A percentile compares a stretch with the other conserved stretches of the same genome.
Evolutionary conservation across 1,140 invertebrate species (phyloP).

Genomic region (Zaprionus capensis): DNA sequence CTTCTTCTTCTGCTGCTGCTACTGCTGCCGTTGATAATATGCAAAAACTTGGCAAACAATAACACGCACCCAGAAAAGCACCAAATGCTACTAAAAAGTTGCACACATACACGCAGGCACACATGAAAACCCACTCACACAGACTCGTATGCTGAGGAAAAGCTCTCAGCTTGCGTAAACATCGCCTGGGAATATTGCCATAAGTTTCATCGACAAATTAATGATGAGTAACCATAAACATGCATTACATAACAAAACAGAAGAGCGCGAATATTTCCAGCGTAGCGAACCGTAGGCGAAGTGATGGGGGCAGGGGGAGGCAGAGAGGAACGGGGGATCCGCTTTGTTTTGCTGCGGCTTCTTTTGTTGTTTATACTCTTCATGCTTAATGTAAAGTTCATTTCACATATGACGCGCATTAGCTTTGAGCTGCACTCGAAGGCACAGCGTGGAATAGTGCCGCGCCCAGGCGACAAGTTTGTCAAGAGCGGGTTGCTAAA

Average conservation of each 20-base stretch:
- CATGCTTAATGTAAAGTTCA: slow-evolving; percentile 58
- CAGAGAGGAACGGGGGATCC: background rate
- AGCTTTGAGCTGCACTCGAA: slow-evolving; percentile 43
- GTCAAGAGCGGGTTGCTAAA: background rate
- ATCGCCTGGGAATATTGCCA: slow-evolving; percentile 77
- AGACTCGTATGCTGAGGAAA: slow-evolving; percentile 16
- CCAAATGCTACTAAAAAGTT: slow-evolving; percentile 74
- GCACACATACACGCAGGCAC: slow-evolving; percentile 20
- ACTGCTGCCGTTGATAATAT: slow-evolving; percentile 72
- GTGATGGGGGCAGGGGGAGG: background rate
- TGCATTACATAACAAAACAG: slow-evolving; percentile 81
- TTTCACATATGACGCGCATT: slow-evolving; percentile 42
- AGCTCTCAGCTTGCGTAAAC: slow-evolving; percentile 66
- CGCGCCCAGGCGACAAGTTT: slow-evolving; percentile 29
- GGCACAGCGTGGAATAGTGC: background rate
- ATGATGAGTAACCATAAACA: slow-evolving; percentile 79
- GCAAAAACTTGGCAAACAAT: slow-evolving; percentile 82
- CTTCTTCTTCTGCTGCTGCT: slow-evolving; percentile 19
- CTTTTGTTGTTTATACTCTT: slow-evolving; percentile 48
- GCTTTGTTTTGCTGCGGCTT: slow-evolving; percentile 38
- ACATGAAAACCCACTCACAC: slow-evolving; percentile 16
- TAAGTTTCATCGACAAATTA: slow-evolving; percentile 82
- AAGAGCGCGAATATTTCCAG: slow-evolving; percentile 46
- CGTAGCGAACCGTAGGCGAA: slow-evolving; percentile 13
- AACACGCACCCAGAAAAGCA: slow-evolving; percentile 72